phyloP scores from a whole-genome alignment of 1,140 invertebrate species.

The Papilio polyxenes region DNA sequence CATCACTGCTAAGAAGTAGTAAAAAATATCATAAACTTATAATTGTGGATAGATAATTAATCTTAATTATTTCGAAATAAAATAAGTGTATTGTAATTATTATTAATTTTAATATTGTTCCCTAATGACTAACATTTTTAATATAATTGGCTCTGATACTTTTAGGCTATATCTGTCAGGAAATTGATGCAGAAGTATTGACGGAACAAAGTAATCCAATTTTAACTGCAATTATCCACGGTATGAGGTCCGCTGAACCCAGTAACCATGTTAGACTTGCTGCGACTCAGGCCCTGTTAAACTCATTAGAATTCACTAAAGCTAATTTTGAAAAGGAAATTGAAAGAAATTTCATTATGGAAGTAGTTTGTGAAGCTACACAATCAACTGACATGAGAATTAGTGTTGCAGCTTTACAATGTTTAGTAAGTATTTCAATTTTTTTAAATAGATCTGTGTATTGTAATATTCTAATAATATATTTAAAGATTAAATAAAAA shows the following conservation, averaged over 20 bases:
- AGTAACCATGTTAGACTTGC: conserved; percentile 94
- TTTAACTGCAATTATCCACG: conserved; percentile 99
- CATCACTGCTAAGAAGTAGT: neutral
- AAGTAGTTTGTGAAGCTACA: conserved; percentile 97
- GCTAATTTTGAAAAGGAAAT: conserved; percentile 98
- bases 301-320: conserved; percentile 99
- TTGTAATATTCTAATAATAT: too few relatives aligned
- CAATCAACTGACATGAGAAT: conserved; percentile 93
- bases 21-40: too few relatives aligned
- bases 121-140: neutral
- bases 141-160: neutral
- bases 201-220: conserved; percentile 97
- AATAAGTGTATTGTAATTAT: too few relatives aligned
- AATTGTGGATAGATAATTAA: too few relatives aligned
- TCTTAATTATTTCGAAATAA: too few relatives aligned
- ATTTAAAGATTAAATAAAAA: too few relatives aligned
- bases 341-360: conserved; percentile 99
- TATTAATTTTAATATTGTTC: neutral
- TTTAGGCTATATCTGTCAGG: conserved; percentile 87
- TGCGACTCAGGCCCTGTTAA: conserved; percentile 97
- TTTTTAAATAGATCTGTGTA: too few relatives aligned
- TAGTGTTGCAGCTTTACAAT: conserved; percentile 97
- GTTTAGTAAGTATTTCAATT: conserved; percentile 86
- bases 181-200: conserved; percentile 94
- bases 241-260: conserved; percentile 93